Evolutionary conservation across 2,113 vertebrate species (phyloP).

Genomic region (Rhynchomys soricoides): DNA sequence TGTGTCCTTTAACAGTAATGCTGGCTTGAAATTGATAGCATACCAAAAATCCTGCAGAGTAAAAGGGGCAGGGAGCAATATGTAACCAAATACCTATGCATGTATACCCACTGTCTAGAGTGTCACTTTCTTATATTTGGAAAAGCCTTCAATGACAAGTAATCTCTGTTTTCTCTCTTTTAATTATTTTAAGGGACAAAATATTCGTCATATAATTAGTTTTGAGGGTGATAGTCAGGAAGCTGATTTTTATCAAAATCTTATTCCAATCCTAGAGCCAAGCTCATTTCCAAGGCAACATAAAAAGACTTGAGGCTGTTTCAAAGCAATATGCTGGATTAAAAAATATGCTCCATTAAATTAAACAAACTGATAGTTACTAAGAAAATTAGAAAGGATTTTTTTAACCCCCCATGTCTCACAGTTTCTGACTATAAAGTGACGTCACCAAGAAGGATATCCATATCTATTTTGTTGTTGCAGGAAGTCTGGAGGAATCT

Average conservation of each 20-base stretch:
- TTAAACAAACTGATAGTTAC: not conserved
- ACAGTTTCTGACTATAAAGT: conserved; percentile 2
- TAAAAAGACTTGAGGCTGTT: conserved; percentile 25
- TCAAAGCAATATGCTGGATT: conserved; percentile 23
- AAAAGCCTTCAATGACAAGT: conserved; percentile 2
- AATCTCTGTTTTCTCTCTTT: not conserved
- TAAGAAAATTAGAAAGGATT: conserved; percentile 30
- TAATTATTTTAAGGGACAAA: conserved; percentile 19
- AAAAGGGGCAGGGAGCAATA: not conserved
- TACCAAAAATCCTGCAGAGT: conserved; percentile 21
- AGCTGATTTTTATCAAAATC: conserved; percentile 55
- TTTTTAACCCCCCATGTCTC: not conserved
- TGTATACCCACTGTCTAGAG: not conserved
- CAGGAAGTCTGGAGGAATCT: not conserved
- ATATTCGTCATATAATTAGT: conserved; percentile 33
- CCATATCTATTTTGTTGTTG: not conserved
- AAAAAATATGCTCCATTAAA: conserved; percentile 43
- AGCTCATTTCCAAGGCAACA: conserved; percentile 64
- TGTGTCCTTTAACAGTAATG: not conserved
- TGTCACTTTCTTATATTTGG: not conserved
- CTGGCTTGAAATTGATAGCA: not conserved
- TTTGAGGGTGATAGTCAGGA: conserved; percentile 47
- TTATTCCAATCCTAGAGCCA: conserved; percentile 18
- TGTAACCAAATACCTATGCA: not conserved
- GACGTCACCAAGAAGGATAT: conserved; percentile 50